A percentile compares a stretch with the other conserved stretches of the same genome.
Conservation (phyloP, 2,797 vertebrate genomes). For the Sandelia bainsii region DNA sequence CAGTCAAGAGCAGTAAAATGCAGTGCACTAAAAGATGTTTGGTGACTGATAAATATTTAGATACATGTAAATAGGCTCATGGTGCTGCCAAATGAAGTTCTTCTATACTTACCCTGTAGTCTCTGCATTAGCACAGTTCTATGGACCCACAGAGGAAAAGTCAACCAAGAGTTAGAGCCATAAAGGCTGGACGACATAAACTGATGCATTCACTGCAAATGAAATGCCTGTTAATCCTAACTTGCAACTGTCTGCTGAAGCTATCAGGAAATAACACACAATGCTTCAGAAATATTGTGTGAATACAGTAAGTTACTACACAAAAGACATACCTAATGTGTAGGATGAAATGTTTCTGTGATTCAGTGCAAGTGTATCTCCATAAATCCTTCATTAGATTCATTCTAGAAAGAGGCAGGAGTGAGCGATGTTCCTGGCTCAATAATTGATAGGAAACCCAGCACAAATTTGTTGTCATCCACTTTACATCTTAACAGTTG, state of each 20-base stretch:
- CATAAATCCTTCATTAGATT: conserved; percentile 56
- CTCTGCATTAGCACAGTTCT: conserved; percentile 46
- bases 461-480: conserved; percentile 52
- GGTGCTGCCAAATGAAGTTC: conserved; percentile 29
- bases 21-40: conserved; percentile 31
- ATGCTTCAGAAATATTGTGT: conserved; percentile 5
- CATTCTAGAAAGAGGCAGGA: conserved; percentile 41
- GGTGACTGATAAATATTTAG: conserved; percentile 48
- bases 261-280: conserved; percentile 1
- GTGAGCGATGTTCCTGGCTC: conserved; percentile 34
- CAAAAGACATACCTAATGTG: conserved; percentile 24
- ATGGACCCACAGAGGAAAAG: conserved; percentile 52
- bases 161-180: conserved; percentile 63
- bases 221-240: conserved; percentile 42
- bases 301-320: conserved; percentile 11
- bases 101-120: conserved; percentile 36
- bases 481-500: conserved; percentile 39
- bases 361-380: conserved; percentile 56
- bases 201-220: conserved; percentile 48
- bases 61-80: conserved; percentile 43
- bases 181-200: conserved; percentile 63
- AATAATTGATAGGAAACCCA: conserved; percentile 47
- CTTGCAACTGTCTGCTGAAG: conserved; percentile 21
- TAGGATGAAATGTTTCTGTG: conserved; percentile 46
- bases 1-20: conserved; percentile 53